Conservation (phyloP, 2,888 invertebrate species). For the Tenthredo notha region DNA sequence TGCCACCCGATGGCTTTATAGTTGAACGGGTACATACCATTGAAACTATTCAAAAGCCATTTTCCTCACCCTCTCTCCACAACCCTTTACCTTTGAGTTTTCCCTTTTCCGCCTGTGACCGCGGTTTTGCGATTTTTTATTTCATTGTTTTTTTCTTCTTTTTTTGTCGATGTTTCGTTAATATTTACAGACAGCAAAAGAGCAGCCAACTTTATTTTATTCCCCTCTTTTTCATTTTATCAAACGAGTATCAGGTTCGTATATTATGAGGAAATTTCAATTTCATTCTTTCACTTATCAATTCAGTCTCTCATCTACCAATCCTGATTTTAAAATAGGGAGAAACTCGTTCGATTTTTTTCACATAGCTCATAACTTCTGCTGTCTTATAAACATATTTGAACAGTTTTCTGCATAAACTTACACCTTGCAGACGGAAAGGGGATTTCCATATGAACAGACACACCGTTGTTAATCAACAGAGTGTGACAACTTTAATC, state of each 20-base stretch:
- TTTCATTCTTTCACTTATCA: neutral
- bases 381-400: too few species aligned
- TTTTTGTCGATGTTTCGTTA: neutral
- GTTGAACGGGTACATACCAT: conserved; percentile 5
- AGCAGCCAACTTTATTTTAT: neutral
- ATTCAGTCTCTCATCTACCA: too few species aligned
- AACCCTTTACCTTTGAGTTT: neutral
- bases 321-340: too few species aligned
- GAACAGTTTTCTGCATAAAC: neutral
- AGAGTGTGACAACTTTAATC: too few species aligned
- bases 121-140: neutral
- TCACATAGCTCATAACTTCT: too few species aligned
- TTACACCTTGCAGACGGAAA: neutral
- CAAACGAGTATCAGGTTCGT: neutral
- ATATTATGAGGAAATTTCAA: neutral
- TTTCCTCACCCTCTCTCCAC: neutral
- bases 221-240: neutral
- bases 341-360: too few species aligned
- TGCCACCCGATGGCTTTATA: conserved; percentile 9
- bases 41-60: conserved; percentile 36
- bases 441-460: neutral
- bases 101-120: neutral
- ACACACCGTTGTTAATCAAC: neutral
- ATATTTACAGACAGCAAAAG: neutral
- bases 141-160: neutral